Evolutionary conservation across 2,888 invertebrate species (phyloP), one percentile per base, ranked within the genome.

Genomic region (Nomada fabriciana): DNA sequence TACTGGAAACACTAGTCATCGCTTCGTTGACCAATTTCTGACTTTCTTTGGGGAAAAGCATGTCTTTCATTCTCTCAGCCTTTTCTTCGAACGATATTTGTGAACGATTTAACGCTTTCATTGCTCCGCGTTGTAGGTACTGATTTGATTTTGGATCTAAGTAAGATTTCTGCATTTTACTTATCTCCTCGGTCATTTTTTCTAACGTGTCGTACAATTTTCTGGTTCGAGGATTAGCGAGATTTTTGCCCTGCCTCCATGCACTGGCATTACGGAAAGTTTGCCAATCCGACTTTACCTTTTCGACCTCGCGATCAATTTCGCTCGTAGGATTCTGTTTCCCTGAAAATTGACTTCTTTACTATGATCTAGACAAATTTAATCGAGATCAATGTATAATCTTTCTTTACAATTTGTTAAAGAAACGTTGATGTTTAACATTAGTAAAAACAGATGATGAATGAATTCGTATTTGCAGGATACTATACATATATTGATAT

Each of bases 251-350:
- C n/a, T 68, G 65, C 2, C 61, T 60, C 78, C 76, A 80, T 7
- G 55, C 52, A 5, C 11, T n/a, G 11, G 61, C 36, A 0, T 25
- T 42, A n/a, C 61, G 78, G 1, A 86, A 60, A 0, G 42, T 18
- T 50, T 83, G 85, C 90, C 91, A 91, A 53, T 85, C 82, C 0
- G 88, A 84, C 42, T 88, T 90, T 0, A 80, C 72, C 1, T 81
- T 83, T 9, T 74, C 73, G 5, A 86, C 79, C 20, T 88, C 73
- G 4, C 20, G 75, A 42, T 86, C 79, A 43, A 82, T 80, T 23
- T 83, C 63, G 20, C 10, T 63, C 5, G n/a, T 50, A 20, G 18
- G 50, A 73, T 47, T 50, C 9, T 36, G 70, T 59, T 57, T 69
- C 11, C 55, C 72, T 64, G 23, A n/a, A 57, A 60, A 47, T 65